Evolutionary conservation across 2,113 vertebrate genomes (phyloP).

Genomic region (Campylorhamphus procurvoides): DNA sequence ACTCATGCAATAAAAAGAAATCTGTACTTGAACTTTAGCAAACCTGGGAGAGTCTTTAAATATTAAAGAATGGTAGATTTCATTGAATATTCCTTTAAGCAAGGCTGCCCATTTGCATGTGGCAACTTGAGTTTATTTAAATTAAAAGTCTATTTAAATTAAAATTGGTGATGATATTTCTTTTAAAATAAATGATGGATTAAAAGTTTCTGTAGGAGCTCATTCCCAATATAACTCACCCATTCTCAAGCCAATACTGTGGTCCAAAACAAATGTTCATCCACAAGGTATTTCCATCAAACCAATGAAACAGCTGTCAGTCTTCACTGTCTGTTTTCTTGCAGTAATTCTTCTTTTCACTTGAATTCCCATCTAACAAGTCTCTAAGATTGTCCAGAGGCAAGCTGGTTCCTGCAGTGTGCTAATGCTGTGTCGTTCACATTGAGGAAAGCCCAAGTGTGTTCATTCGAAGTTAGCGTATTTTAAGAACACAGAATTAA

Average conservation of each 20-base stretch:
- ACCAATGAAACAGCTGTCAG: background rate
- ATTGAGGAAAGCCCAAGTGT: background rate
- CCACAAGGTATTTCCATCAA: background rate
- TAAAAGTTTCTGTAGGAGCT: background rate
- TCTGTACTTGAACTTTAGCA: background rate
- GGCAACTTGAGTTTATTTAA: background rate
- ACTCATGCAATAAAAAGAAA: background rate
- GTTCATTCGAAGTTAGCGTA: background rate
- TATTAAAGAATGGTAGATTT: background rate
- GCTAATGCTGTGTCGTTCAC: background rate
- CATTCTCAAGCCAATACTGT: background rate
- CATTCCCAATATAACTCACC: background rate
- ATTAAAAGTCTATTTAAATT: background rate
- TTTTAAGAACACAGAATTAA: slow-evolving; percentile 9
- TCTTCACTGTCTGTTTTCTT: background rate
- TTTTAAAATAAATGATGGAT: background rate
- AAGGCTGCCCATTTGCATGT: background rate
- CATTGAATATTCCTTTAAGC: background rate
- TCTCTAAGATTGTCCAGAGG: background rate
- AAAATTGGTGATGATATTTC: background rate
- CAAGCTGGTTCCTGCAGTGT: background rate
- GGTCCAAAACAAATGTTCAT: background rate
- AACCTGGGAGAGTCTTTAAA: background rate
- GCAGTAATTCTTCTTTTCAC: background rate
- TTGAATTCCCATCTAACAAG: background rate